Evolutionary conservation across 2,888 invertebrate species (phyloP).

Genomic region (Drosophila anomelani): DNA sequence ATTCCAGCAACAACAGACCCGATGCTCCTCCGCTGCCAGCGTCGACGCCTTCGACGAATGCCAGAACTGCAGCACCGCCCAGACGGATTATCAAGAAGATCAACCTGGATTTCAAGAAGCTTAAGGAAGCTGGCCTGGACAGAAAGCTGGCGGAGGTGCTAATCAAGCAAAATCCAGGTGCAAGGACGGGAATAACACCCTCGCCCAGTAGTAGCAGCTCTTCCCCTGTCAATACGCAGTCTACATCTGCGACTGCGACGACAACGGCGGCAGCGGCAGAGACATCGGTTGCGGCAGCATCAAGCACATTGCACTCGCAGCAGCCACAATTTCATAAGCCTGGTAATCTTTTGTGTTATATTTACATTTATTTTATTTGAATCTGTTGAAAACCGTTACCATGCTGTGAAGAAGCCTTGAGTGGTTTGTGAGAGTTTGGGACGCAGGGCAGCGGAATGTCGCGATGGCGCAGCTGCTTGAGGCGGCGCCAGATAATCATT

Average conservation of each 20-base stretch:
- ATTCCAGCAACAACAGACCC: background rate
- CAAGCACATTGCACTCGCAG: constrained; percentile 14
- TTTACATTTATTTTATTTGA: constrained; percentile 4
- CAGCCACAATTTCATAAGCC: constrained; percentile 33
- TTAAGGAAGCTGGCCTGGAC: constrained; percentile 80
- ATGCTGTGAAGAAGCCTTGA: background rate
- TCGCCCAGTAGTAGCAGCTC: constrained; percentile 1
- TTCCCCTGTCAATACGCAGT: constrained; percentile 10
- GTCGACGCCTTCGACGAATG: constrained; percentile 1
- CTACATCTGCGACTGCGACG: constrained; percentile 16
- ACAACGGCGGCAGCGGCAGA: constrained; percentile 7
- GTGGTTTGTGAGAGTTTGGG: constrained; percentile 18
- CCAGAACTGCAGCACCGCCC: constrained; percentile 29
- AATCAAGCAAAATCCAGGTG: constrained; percentile 61
- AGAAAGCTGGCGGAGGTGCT: constrained; percentile 80
- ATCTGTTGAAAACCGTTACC: constrained; percentile 10
- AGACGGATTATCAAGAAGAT: constrained; percentile 80
- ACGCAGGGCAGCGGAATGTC: background rate
- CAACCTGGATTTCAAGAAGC: constrained; percentile 81
- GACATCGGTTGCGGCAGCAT: background rate
- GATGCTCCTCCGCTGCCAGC: constrained; percentile 4
- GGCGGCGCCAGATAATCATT: constrained; percentile 6
- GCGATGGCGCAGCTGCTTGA: constrained; percentile 30
- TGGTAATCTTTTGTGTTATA: constrained; percentile 24
- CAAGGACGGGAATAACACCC: constrained; percentile 4